Conservation (phyloP, 2,797 vertebrate species). For the Chaetodon trifasciatus region DNA sequence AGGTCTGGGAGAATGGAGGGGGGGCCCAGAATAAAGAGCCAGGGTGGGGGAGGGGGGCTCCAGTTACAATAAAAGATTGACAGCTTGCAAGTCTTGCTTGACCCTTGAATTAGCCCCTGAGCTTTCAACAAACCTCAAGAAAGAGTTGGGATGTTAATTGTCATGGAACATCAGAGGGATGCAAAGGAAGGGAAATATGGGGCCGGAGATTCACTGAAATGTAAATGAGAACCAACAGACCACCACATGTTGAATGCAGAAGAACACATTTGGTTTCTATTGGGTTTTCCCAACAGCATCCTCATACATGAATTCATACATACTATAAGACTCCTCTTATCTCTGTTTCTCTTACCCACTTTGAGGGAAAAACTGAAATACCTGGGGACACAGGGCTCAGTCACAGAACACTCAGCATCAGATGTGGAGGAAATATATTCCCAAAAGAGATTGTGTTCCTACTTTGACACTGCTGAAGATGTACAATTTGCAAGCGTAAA, state of each 20-base stretch:
- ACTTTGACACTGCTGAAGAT: conserved; percentile 76
- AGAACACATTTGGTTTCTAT: conserved; percentile 71
- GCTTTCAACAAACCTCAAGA: conserved; percentile 83
- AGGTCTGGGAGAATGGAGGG: conserved; percentile 75
- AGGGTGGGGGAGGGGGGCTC: conserved; percentile 60
- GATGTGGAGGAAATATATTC: conserved; percentile 80
- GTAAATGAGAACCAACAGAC: conserved; percentile 77
- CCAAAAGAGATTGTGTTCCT: conserved; percentile 80
- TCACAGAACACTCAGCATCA: conserved; percentile 75
- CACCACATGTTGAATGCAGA: conserved; percentile 75
- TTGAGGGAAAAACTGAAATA: conserved; percentile 59
- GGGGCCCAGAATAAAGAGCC: conserved; percentile 67
- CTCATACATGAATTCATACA: conserved; percentile 78
- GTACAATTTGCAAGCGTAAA: conserved; percentile 81
- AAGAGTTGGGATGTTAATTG: conserved; percentile 85
- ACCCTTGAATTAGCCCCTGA: conserved; percentile 88
- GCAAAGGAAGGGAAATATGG: conserved; percentile 71
- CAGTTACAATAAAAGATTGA: conserved; percentile 87
- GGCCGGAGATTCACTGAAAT: conserved; percentile 72
- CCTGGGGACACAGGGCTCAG: conserved; percentile 61
- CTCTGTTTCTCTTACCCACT: conserved; percentile 60
- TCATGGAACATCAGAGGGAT: conserved; percentile 82
- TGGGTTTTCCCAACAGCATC: conserved; percentile 58
- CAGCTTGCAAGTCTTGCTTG: conserved; percentile 90
- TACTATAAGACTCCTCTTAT: conserved; percentile 72